Evolutionary conservation across 2,113 vertebrate species (phyloP).

Genomic region (Charadrius vociferus): DNA sequence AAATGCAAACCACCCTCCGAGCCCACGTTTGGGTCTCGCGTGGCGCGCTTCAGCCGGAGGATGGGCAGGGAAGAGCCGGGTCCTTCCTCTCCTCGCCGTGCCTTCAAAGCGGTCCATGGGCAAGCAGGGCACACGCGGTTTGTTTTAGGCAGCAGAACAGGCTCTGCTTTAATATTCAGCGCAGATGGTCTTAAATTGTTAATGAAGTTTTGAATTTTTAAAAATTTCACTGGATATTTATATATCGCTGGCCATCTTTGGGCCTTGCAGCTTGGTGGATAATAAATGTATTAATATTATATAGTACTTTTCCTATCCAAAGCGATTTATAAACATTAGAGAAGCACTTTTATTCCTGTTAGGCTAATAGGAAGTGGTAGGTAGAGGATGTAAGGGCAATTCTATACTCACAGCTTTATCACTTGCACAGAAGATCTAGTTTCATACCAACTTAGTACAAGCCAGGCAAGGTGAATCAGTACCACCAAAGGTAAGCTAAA

Average conservation of each 20-base stretch:
- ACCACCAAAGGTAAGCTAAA: neutral
- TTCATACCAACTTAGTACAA: neutral
- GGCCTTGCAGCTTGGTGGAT: neutral
- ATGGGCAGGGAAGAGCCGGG: accelerated
- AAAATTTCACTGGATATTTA: constrained; percentile 50
- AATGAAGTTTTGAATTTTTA: constrained; percentile 57
- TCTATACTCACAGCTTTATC: neutral
- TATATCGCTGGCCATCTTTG: neutral
- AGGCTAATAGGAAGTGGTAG: neutral
- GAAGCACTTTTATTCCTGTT: neutral
- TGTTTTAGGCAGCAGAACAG: constrained; percentile 8
- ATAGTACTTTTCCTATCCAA: neutral
- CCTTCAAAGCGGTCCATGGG: accelerated
- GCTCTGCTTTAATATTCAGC: neutral
- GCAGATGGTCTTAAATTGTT: constrained; percentile 44
- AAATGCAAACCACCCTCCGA: accelerated
- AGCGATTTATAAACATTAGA: neutral
- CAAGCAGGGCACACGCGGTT: neutral
- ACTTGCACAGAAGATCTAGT: neutral
- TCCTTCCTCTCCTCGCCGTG: neutral
- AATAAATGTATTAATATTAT: constrained; percentile 32
- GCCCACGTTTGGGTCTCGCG: accelerated
- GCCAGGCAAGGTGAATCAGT: neutral
- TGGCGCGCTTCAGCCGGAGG: neutral
- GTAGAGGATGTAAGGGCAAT: neutral